Evolutionary conservation across 2,888 invertebrate genomes (phyloP), one percentile per base, ranked within the genome.

Genomic region (Zhuqinia jingwanae): DNA sequence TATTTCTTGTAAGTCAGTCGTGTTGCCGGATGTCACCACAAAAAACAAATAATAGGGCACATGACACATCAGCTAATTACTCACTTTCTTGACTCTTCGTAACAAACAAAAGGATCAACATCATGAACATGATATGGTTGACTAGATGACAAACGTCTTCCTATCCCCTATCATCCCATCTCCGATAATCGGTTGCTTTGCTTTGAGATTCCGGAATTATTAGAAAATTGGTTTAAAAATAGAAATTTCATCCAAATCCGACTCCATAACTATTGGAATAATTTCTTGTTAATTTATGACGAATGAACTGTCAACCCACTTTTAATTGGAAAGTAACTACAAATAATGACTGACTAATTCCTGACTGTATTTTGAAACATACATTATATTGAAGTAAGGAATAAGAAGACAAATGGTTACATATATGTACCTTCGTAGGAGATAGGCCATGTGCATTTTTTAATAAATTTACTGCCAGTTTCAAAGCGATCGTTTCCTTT

Each of bases 11-110:
- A 50, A 75, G 53, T 53, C 56, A 42, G 27, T 13, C 20, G 13
- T 30, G 53, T 53, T 20, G 27, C 79, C 85, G 85, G 85, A 85
- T 85, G 79, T 79, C 50, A 22, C n/a, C 42, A 68, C 79, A 79
- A 85, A 85, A 84, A 85, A 79, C 75, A 70, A 78, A 25, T n/a
- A n/a, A n/a, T 78, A 45, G 53, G 84, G 68, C 70, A 79, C 70
- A 73, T 85, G 79, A 75, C 73, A 75, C 63, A 73, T 42, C 25
- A 22, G 60, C 63, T 79, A 85, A 85, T 79, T 85, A 79, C 70
- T 73, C 50, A 85, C 22, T 79, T 60, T n/a, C n/a, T 76, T 60
- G 42, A 58, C n/a, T 36, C 45, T 60, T 25, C 17, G 22, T 53
- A 25, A 50, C 0, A 36, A 36, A 8, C 36, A 36, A 36, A 47